A percentile compares a stretch with the other conserved stretches of the same genome.
These are phyloP conservation scores for Platycheirus albimanus DNA, from an alignment of 2,888 invertebrate species.

Conservation along the genomic window DNA sequence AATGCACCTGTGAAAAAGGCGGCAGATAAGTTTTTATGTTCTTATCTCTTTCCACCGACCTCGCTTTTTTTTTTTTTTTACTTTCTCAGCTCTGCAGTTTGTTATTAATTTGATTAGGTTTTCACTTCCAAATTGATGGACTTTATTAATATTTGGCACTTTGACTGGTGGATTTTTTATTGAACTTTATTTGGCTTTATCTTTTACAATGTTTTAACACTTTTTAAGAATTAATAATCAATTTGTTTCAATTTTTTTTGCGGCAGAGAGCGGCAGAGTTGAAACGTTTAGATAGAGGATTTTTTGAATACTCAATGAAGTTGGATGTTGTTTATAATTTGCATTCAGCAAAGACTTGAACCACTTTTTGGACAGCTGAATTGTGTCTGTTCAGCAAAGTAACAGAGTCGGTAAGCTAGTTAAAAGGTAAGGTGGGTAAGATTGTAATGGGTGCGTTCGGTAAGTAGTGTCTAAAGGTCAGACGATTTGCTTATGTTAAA, in stretches of 20 bases:
- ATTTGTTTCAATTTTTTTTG: conserved; percentile 45
- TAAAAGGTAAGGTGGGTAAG: background rate
- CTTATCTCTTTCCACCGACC: conserved; percentile 30
- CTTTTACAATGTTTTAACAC: background rate
- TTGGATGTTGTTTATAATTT: conserved; percentile 52
- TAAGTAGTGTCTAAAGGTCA: no score
- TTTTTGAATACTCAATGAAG: conserved; percentile 66
- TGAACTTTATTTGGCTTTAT: background rate
- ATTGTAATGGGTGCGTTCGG: conserved; percentile 23
- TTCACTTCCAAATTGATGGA: conserved; percentile 10
- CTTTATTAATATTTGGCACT: conserved; percentile 50
- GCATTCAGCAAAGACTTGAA: conserved; percentile 57
- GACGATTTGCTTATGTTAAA: no score
- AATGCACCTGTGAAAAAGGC: conserved; percentile 65
- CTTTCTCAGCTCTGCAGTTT: conserved; percentile 35
- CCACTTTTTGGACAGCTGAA: conserved; percentile 36
- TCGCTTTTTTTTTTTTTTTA: conserved; percentile 46
- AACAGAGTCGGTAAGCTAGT: conserved; percentile 29
- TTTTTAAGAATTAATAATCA: background rate
- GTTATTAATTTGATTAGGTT: conserved; percentile 64
- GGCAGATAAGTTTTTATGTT: conserved; percentile 24
- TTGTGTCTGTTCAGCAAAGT: conserved; percentile 15
- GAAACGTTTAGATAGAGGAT: no score
- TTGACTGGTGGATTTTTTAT: background rate
- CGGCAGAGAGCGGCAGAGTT: conserved; percentile 55